These are phyloP conservation scores for Cassiopea xamachana DNA, from an alignment of 30 jellyfish, hydroid and myxozoan species.

Conservation along the genomic window DNA sequence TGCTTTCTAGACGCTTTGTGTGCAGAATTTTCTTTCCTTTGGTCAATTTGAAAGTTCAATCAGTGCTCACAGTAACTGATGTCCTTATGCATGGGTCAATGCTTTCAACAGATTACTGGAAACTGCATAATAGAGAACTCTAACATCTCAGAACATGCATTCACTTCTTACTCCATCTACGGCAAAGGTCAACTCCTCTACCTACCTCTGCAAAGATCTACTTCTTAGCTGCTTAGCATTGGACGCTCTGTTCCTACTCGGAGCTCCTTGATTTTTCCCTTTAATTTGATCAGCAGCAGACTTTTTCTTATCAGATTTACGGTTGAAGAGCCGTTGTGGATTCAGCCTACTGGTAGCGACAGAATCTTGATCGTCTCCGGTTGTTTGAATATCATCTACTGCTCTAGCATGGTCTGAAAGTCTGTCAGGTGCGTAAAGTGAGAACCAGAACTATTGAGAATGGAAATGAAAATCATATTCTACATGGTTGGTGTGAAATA, in stretches of 20 bases:
- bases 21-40: too few relatives aligned
- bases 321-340: conserved; percentile 53
- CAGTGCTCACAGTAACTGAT: too few relatives aligned
- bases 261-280: conserved; percentile 37
- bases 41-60: too few relatives aligned
- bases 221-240: conserved; percentile 38
- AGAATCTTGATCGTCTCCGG: not conserved
- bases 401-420: conserved; percentile 17
- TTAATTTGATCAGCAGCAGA: conserved; percentile 10
- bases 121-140: not conserved
- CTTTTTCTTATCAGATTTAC: conserved; percentile 56
- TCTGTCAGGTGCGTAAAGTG: conserved; percentile 72
- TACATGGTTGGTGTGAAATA: too few relatives aligned
- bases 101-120: too few relatives aligned
- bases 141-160: not conserved
- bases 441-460: conserved; percentile 54
- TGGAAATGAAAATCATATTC: not conserved
- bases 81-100: too few relatives aligned
- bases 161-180: not conserved
- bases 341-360: conserved; percentile 13
- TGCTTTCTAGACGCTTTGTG: too few relatives aligned
- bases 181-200: not conserved
- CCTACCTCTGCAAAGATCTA: conserved; percentile 47
- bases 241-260: conserved; percentile 3
- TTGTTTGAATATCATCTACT: not conserved